Evolutionary conservation across 1,140 invertebrate genomes (phyloP).

Genomic region (Portunus trituberculatus): DNA sequence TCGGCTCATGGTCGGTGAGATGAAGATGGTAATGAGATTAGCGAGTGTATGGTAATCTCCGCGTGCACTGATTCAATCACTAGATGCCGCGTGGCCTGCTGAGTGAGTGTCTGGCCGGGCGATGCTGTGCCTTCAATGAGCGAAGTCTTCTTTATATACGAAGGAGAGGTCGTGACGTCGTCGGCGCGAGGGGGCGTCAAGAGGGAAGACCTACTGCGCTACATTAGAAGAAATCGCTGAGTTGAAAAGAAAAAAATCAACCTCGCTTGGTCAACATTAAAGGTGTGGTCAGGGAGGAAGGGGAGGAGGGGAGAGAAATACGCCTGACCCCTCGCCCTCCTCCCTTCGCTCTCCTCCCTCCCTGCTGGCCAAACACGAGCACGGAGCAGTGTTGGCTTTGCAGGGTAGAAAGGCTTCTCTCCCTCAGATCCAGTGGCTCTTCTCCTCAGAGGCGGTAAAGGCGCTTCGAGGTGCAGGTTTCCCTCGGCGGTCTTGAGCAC

Average conservation of each 20-base stretch:
- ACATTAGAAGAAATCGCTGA: constrained; percentile 70
- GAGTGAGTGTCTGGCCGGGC: constrained; percentile 3
- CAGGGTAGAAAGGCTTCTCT: constrained; percentile 47
- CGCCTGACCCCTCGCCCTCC: background rate
- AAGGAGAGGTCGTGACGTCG: constrained; percentile 59
- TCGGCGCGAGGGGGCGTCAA: constrained; percentile 39
- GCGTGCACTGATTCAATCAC: constrained; percentile 25
- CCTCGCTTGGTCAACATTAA: constrained; percentile 68
- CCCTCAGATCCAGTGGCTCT: background rate
- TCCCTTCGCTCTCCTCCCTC: background rate
- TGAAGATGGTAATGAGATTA: background rate
- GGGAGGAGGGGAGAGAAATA: background rate
- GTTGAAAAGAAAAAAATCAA: constrained; percentile 62
- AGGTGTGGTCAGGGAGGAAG: constrained; percentile 34
- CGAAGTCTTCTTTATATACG: constrained; percentile 65
- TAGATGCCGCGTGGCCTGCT: background rate
- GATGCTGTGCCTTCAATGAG: constrained; percentile 62
- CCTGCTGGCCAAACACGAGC: constrained; percentile 52
- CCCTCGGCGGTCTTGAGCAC: constrained; percentile 33
- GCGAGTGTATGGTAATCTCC: background rate
- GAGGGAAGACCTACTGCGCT: constrained; percentile 73
- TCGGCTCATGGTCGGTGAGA: background rate
- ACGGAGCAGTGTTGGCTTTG: constrained; percentile 10
- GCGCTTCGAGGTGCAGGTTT: background rate
- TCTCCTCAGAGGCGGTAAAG: background rate